phyloP scores from a whole-genome alignment of 2,797 vertebrate species.

The Neoniphon sammara region DNA sequence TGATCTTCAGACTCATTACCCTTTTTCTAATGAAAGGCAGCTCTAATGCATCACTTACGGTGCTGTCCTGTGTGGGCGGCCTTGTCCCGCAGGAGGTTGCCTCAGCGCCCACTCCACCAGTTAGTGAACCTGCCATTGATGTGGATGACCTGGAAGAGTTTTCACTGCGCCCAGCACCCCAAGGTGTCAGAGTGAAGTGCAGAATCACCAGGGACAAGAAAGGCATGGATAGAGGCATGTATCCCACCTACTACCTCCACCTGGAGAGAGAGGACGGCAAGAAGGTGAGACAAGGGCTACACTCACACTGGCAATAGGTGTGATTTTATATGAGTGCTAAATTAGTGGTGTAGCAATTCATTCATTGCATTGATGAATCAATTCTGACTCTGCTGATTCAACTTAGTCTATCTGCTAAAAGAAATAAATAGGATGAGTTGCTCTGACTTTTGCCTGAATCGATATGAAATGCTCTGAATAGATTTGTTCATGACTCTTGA shows the following conservation, averaged over 20 bases:
- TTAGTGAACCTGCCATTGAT: slow-evolving; percentile 86
- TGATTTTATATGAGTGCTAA: no score
- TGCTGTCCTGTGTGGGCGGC: slow-evolving; percentile 10
- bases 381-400: no score
- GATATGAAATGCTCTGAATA: no score
- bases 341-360: no score
- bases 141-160: slow-evolving; percentile 97
- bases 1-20: slow-evolving; percentile 68
- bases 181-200: slow-evolving; percentile 95
- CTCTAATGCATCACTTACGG: slow-evolving; percentile 40
- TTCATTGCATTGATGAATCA: neutral
- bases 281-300: slow-evolving; percentile 85
- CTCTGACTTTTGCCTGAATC: no score
- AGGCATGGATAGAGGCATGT: slow-evolving; percentile 99
- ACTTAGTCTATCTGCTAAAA: no score
- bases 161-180: slow-evolving; percentile 91
- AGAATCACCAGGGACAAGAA: slow-evolving; percentile 98
- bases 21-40: slow-evolving; percentile 59
- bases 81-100: slow-evolving; percentile 87
- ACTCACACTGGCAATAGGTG: neutral
- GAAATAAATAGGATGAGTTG: no score
- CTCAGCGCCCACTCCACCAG: slow-evolving; percentile 90
- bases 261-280: slow-evolving; percentile 97
- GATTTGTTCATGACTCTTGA: no score
- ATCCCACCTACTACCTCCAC: slow-evolving; percentile 98